Conservation (phyloP, 2,888 invertebrate genomes). For the Petrolisthes manimaculis region DNA sequence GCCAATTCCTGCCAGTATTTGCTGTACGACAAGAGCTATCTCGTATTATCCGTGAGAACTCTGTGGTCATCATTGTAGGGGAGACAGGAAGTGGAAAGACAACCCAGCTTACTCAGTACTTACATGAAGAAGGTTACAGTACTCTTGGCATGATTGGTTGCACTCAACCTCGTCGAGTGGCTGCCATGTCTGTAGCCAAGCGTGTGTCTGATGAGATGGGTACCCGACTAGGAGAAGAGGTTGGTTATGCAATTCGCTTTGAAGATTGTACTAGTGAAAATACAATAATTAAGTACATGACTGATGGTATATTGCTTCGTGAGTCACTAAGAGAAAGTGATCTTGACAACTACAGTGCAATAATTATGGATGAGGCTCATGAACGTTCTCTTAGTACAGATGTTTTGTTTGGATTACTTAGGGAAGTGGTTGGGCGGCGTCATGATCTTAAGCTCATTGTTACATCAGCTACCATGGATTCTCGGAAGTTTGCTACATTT, state of each 20-base stretch:
- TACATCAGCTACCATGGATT: conserved; percentile 99
- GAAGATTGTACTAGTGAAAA: conserved; percentile 97
- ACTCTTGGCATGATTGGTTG: conserved; percentile 95
- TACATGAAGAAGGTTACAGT: conserved; percentile 94
- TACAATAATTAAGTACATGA: conserved; percentile 98
- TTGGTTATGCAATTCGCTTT: conserved; percentile 99
- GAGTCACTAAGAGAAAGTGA: conserved; percentile 97
- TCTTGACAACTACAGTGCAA: conserved; percentile 94
- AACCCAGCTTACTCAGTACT: conserved; percentile 96
- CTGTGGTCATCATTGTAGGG: conserved; percentile 92
- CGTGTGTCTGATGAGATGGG: conserved; percentile 98
- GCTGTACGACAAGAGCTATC: conserved; percentile 93
- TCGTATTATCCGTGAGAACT: conserved; percentile 92
- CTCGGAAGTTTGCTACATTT: conserved; percentile 95
- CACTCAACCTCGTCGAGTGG: conserved; percentile 96
- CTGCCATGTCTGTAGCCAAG: conserved; percentile 99
- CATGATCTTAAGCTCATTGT: conserved; percentile 95
- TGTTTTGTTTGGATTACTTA: conserved; percentile 93
- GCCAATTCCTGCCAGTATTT: conserved; percentile 93
- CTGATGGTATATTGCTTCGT: conserved; percentile 96
- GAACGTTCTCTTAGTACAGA: conserved; percentile 98
- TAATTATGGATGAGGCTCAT: conserved; percentile 99
- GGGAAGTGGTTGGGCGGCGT: conserved; percentile 92
- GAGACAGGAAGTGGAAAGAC: conserved; percentile 98
- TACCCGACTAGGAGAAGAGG: conserved; percentile 87